Base-by-base conservation (phyloP, 2,113 vertebrate genomes). In the Silurus meridionalis region DNA sequence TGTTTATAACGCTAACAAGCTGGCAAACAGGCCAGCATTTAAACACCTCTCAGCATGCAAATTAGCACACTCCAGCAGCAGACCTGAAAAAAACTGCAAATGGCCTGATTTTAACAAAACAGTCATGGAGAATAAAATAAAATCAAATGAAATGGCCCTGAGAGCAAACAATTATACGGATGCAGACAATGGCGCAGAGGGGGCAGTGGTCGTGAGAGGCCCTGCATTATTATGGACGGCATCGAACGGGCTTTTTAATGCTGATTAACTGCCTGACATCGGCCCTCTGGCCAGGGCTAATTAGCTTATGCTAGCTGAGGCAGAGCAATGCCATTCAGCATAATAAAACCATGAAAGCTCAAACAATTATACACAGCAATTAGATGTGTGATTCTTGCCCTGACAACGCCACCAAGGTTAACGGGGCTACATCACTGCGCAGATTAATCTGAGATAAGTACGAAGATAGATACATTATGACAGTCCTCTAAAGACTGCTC, bases 241-340 rank as follows among this genome's bases (percentile, higher is more conserved):
- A 88, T 84, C 77, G 84, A 90, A 90, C 82, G 50, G 69, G 67
- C 83, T 69, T 90, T 87, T 89, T 91, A 88, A 90, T 90, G 80
- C 87, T 85, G 85, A 90, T 92, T 89, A 89, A 91, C 86, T 80
- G 85, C 61, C 86, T 86, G 55, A 86, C 89, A 67, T 72, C 71
- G 37, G 88, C 82, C 88, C 87, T 86, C 71, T 87, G 90, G 88
- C 80, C 74, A 21, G 78, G 8, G 85, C 83, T 82, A 88, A 89
- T 89, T 88, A 89, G 87, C 87, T 85, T 84, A 28, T 80, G 80
- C 75, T 83, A 88, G 85, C 82, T 67, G 66, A 87, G 83, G 85
- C 85, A 83, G 85, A 88, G 69, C 15, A 17, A 61, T 46, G 80
- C 82, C 57, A 87, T 83, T 85, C 72, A 83, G 81, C 64, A 86